Evolutionary conservation across 1,140 invertebrate species (phyloP), one percentile per base, ranked within the genome.

Genomic region (Apis florea): DNA sequence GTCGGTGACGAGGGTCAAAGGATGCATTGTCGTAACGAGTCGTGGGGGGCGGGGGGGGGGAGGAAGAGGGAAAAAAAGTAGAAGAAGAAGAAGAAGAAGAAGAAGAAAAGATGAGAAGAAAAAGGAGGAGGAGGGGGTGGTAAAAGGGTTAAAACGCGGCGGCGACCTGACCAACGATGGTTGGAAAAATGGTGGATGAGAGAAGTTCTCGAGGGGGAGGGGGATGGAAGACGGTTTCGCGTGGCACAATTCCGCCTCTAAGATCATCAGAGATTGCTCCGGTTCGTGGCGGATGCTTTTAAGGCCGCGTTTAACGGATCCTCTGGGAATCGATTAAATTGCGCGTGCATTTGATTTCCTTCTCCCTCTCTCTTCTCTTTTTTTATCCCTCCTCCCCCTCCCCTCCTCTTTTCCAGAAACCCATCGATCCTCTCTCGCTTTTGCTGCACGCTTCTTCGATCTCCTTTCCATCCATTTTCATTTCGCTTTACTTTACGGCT

Each of bases 21-120:
- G 78, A 76, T 63, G 78, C 67, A 85, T 76, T 72, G 67, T 82
- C 78, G 78, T 81, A 84, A 81, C 71, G 61, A 85, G 68, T 72
- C 77, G 68, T 82, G 17, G n/a, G n/a, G n/a, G n/a, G n/a, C n/a
- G n/a, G n/a, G n/a, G n/a, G n/a, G n/a, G n/a, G n/a, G n/a, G 19
- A 68, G 24, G 26, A 26, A 11, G 15, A n/a, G 21, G 5, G 17
- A 21, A 66, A 24, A 24, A n/a, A 24, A 15, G 26, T 5, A 66
- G 15, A 21, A 54, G 80, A 47, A 64, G n/a, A n/a, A n/a, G 5
- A 40, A 6, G 4, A 40, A 40, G 19, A 51, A 49, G 26, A 17
- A 11, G 15, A 6, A 40, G 11, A 40, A 40, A 40, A 40, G 31
- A 40, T 40, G 31, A 40, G 31, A 63, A 17, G 21, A 17, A 9